Percentiles rank a stretch among this genome's conserved stretches.
These are phyloP conservation scores for Cynoglossus semilaevis DNA, from an alignment of 2,113 vertebrate genomes.

Conservation along the genomic window DNA sequence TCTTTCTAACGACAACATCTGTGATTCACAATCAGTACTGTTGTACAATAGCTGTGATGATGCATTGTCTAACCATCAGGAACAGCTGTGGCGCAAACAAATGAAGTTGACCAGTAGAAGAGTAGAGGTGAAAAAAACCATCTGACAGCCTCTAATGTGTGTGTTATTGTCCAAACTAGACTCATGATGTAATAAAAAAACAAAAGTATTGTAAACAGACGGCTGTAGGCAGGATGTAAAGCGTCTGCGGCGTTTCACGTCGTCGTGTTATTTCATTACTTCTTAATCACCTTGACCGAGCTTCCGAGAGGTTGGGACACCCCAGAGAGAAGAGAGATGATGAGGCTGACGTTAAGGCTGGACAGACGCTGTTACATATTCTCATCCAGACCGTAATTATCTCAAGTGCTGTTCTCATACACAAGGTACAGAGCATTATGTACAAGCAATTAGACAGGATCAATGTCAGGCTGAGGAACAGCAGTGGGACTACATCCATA, in stretches of 20 bases:
- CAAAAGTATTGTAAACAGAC: background rate
- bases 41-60: constrained; percentile 9
- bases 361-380: constrained; percentile 15
- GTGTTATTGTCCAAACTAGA: constrained; percentile 48
- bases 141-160: constrained; percentile 48
- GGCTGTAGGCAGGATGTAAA: background rate
- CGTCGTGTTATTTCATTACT: constrained; percentile 46
- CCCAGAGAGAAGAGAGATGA: constrained; percentile 19
- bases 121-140: constrained; percentile 23
- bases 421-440: background rate
- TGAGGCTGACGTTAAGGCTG: constrained; percentile 23
- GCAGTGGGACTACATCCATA: background rate
- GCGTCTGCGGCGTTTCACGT: constrained; percentile 18
- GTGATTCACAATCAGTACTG: constrained; percentile 26
- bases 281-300: constrained; percentile 45
- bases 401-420: constrained; percentile 17
- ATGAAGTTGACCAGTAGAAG: background rate
- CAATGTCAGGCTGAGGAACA: constrained; percentile 11
- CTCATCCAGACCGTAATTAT: constrained; percentile 24
- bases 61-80: constrained; percentile 8
- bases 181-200: background rate
- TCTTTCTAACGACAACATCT: constrained; percentile 11
- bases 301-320: constrained; percentile 10
- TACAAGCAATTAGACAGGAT: constrained; percentile 11
- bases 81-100: constrained; percentile 22